Conservation (phyloP, 2,797 vertebrate species). For the Anisognathus igniventris region DNA sequence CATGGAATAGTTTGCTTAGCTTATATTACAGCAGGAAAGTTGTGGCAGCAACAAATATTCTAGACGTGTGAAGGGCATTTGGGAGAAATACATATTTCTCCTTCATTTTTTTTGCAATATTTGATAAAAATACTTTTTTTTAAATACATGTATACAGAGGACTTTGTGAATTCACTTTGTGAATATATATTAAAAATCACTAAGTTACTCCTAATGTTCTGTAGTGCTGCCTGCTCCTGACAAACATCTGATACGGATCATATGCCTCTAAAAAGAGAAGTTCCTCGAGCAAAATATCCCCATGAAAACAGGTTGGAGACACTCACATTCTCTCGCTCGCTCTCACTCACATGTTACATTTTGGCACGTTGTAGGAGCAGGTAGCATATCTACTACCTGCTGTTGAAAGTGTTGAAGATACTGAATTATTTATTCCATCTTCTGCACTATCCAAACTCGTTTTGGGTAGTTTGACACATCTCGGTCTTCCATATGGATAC, state of each 20-base stretch:
- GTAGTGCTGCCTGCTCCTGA: constrained; percentile 52
- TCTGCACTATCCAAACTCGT: constrained; percentile 77
- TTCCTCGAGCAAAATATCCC: constrained; percentile 69
- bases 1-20: not conserved
- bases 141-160: not conserved
- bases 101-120: constrained; percentile 7
- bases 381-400: constrained; percentile 82
- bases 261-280: constrained; percentile 68
- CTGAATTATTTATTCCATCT: constrained; percentile 84
- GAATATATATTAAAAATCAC: constrained; percentile 9
- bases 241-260: constrained; percentile 69
- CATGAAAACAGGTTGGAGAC: constrained; percentile 72
- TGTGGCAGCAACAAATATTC: constrained; percentile 34
- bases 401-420: constrained; percentile 81
- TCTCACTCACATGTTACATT: constrained; percentile 68
- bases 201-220: constrained; percentile 56
- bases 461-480: constrained; percentile 83
- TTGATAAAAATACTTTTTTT: not conserved
- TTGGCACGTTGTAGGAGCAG: constrained; percentile 79
- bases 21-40: constrained; percentile 36
- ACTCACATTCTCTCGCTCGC: constrained; percentile 57
- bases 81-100: constrained; percentile 50
- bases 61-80: constrained; percentile 8
- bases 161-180: not conserved
- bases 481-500: constrained; percentile 83